Conservation (phyloP, 2,888 invertebrate species). For the Drosophila testacea region DNA sequence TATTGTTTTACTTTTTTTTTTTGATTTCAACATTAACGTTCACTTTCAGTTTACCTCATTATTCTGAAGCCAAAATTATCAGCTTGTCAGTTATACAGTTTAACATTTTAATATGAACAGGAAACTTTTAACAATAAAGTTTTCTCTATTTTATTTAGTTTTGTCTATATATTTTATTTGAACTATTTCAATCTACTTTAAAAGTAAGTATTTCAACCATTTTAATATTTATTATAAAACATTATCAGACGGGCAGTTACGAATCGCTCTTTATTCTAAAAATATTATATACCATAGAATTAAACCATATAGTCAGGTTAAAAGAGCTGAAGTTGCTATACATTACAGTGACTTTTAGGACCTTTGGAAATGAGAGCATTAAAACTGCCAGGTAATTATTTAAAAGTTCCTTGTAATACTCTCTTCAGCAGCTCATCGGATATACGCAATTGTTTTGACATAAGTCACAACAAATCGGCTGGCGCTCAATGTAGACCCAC, state of each 20-base stretch:
- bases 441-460: constrained; percentile 70
- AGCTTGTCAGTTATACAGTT: neutral
- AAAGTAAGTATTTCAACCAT: too few relatives aligned
- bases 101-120: neutral
- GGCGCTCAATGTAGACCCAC: constrained; percentile 72
- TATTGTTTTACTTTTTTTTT: neutral
- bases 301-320: too few relatives aligned
- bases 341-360: neutral
- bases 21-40: too few relatives aligned
- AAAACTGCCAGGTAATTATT: constrained; percentile 22
- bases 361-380: neutral
- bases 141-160: too few relatives aligned
- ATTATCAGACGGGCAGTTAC: too few relatives aligned
- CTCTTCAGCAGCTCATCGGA: constrained; percentile 29
- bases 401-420: constrained; percentile 10
- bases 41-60: neutral
- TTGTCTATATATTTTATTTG: too few relatives aligned
- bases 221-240: too few relatives aligned
- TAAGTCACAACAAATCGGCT: constrained; percentile 80
- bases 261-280: too few relatives aligned
- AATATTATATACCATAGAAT: too few relatives aligned
- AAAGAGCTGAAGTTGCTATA: neutral
- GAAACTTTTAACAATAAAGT: neutral
- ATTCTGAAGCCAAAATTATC: neutral
- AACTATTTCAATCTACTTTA: too few relatives aligned